Evolutionary conservation across 1,140 invertebrate species (phyloP).

Genomic region (Cyclargus thomasi): DNA sequence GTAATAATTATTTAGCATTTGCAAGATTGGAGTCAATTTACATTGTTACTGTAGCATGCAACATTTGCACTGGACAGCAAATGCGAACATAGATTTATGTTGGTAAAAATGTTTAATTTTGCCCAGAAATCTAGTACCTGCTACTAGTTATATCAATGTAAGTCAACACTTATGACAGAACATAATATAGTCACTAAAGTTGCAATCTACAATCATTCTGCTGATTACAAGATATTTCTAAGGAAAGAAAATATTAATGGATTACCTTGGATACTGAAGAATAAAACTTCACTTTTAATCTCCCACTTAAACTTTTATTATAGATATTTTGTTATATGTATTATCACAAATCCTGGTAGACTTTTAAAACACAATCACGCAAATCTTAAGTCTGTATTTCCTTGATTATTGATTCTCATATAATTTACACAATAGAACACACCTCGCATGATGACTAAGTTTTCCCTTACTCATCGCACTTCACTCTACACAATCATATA

Average conservation of each 20-base stretch:
- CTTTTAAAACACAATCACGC: constrained; percentile 76
- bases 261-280: constrained; percentile 63
- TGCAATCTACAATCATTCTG: neutral
- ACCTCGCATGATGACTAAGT: constrained; percentile 67
- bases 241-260: constrained; percentile 5
- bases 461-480: constrained; percentile 62
- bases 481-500: constrained; percentile 70
- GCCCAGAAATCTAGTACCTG: no score
- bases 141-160: no score
- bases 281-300: constrained; percentile 75
- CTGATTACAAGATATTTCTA: neutral
- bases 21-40: no score
- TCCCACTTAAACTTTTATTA: constrained; percentile 77
- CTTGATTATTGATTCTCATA: constrained; percentile 71
- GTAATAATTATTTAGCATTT: no score
- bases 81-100: no score
- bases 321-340: constrained; percentile 77
- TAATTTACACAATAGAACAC: constrained; percentile 73
- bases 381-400: constrained; percentile 71
- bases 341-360: constrained; percentile 78
- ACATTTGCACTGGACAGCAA: no score
- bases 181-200: neutral
- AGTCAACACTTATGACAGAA: no score
- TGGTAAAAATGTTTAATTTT: no score
- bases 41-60: no score